phyloP scores from a whole-genome alignment of 1,140 invertebrate species.

The Temnothorax nylanderi region DNA sequence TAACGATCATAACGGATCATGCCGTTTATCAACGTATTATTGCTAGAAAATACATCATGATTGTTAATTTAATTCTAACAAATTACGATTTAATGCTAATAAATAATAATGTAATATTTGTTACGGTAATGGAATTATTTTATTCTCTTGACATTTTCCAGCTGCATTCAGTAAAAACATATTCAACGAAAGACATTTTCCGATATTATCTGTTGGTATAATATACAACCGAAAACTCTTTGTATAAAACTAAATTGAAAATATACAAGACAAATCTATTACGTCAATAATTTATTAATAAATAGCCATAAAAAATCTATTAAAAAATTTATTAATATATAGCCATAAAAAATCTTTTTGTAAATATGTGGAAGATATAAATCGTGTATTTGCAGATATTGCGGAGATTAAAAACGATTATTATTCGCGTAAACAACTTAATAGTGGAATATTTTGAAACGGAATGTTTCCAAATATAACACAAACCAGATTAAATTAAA shows the following conservation, averaged over 20 bases:
- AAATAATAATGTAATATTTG: conserved; percentile 9
- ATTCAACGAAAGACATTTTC: background rate
- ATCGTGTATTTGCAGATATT: background rate
- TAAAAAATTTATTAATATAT: background rate
- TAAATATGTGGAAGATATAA: background rate
- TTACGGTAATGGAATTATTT: background rate
- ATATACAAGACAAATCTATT: background rate
- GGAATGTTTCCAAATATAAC: background rate
- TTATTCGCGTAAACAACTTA: background rate
- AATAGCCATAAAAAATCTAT: background rate
- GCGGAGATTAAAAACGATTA: background rate
- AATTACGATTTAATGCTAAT: background rate
- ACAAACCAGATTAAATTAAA: background rate
- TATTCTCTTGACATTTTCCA: background rate
- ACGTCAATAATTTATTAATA: background rate
- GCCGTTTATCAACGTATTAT: background rate
- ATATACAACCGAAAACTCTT: background rate
- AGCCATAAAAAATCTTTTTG: background rate
- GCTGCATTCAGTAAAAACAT: background rate
- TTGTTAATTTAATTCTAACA: conserved; percentile 8
- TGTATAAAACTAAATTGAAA: background rate
- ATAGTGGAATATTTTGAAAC: background rate
- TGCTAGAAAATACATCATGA: background rate
- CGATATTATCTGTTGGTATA: background rate
- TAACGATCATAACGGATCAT: background rate